Base-by-base conservation (phyloP, 2,888 invertebrate genomes). In the Coleophora flavipennella region DNA sequence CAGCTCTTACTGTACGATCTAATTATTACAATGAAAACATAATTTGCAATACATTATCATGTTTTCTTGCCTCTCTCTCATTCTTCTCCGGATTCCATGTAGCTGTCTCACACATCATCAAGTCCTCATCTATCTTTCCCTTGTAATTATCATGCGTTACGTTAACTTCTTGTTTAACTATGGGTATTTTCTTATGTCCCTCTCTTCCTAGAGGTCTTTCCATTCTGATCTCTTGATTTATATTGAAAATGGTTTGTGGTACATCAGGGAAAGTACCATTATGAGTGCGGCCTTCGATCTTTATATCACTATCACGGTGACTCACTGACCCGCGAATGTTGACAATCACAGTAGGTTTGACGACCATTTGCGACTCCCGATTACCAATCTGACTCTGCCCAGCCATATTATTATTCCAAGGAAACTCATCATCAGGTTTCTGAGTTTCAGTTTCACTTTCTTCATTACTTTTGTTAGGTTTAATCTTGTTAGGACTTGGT, bases 301-400 rank as follows among this genome's bases (percentile, higher is more conserved):
- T 66, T 11, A 81, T 74, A 28, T 79, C 80, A 33, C 77, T 75
- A 12, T 84, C 84, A 41, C 59, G 62, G 36, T 83, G 70, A 36
- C 56, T 72, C 1, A 84, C 70, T 1, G 74, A 67, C 1, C 80
- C 83, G 41, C 83, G 62, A 11, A 85, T 69, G 40, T 85, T 85
- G 0, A 85, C 75, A 20, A 85, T 84, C 0, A 85, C 80, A 1
- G 83, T 85, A 3, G 85, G 85, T 44, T 83, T 85, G 0, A 84
- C 60, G 0, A 84, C 77, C 31, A 78, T 80, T 59, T 85, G 84
- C 1, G 78, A 69, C 53, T 84, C 81, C 28, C 83, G 66, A 44
- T 84, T 69, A 0, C 85, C 85, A 8, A 85, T 80, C 46, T 85
- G 85, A 46, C 84, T 85, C 46, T 77, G 75, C 8, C 83, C 84